Evolutionary conservation across 2,888 invertebrate genomes (phyloP).

Genomic region (Lithophane semibrunnea): DNA sequence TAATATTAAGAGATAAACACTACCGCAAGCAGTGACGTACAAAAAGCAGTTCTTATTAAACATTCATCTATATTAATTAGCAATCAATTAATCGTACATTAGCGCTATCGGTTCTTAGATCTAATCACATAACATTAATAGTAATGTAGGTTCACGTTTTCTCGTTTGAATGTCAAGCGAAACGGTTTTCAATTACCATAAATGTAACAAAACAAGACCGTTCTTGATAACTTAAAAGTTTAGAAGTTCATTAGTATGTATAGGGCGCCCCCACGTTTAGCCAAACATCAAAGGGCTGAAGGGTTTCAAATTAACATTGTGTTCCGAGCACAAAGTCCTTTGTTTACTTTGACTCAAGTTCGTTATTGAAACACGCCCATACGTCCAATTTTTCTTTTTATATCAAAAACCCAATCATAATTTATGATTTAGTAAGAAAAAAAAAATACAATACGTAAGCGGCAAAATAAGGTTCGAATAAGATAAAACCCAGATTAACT

Average conservation of each 20-base stretch:
- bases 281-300: conserved; percentile 49
- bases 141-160: conserved; percentile 32
- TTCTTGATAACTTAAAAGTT: conserved; percentile 53
- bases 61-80: conserved; percentile 34
- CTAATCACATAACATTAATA: conserved; percentile 50
- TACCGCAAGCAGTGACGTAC: conserved; percentile 9
- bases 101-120: conserved; percentile 42
- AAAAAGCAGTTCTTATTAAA: conserved; percentile 27
- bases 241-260: conserved; percentile 57
- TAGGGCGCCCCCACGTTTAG: conserved; percentile 40
- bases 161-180: conserved; percentile 43
- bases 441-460: neutral
- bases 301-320: conserved; percentile 52
- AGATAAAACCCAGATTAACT: conserved; percentile 28
- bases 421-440: conserved; percentile 18
- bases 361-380: conserved; percentile 46
- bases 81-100: conserved; percentile 39
- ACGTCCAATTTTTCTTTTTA: conserved; percentile 45
- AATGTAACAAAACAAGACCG: conserved; percentile 42
- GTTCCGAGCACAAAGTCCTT: conserved; percentile 48
- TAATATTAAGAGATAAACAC: conserved; percentile 1
- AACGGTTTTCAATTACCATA: conserved; percentile 55
- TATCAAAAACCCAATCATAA: conserved; percentile 25
- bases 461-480: conserved; percentile 28
- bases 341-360: conserved; percentile 51